These are phyloP conservation scores for Anabas testudineus DNA, from an alignment of 2,797 vertebrate species.

Conservation along the genomic window DNA sequence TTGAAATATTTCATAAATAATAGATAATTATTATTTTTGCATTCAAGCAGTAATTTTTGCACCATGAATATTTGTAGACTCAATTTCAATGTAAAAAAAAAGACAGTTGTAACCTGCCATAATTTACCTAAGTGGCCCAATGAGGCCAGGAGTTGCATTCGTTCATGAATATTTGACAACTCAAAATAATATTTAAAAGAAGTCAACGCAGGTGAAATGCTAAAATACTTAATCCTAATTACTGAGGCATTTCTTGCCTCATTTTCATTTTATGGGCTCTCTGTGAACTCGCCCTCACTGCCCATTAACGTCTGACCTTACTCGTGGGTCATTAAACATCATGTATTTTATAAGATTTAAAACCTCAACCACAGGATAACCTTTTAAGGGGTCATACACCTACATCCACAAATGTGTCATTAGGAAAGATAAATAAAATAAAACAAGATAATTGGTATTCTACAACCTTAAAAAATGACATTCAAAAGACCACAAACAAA, in stretches of 20 bases:
- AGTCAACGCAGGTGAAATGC: background rate
- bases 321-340: constrained; percentile 22
- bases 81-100: background rate
- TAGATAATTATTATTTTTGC: background rate
- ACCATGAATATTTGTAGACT: constrained; percentile 3
- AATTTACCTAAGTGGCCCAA: constrained; percentile 8
- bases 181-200: constrained; percentile 2
- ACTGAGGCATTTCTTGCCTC: constrained; percentile 22
- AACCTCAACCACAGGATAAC: constrained; percentile 21
- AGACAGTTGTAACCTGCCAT: no score
- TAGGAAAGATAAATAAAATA: background rate
- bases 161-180: constrained; percentile 42
- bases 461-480: constrained; percentile 9
- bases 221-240: constrained; percentile 48
- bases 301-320: constrained; percentile 53
- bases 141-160: constrained; percentile 17
- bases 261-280: constrained; percentile 48
- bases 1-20: no score
- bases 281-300: constrained; percentile 29
- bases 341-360: constrained; percentile 22
- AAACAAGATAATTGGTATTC: background rate
- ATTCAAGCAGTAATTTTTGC: background rate
- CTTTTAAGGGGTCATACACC: constrained; percentile 25
- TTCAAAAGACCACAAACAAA: constrained; percentile 12
- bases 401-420: background rate